Percentiles rank a stretch among this genome's conserved stretches.
Conservation (phyloP, 2,888 invertebrate genomes). For the Drosophila lacicola region DNA sequence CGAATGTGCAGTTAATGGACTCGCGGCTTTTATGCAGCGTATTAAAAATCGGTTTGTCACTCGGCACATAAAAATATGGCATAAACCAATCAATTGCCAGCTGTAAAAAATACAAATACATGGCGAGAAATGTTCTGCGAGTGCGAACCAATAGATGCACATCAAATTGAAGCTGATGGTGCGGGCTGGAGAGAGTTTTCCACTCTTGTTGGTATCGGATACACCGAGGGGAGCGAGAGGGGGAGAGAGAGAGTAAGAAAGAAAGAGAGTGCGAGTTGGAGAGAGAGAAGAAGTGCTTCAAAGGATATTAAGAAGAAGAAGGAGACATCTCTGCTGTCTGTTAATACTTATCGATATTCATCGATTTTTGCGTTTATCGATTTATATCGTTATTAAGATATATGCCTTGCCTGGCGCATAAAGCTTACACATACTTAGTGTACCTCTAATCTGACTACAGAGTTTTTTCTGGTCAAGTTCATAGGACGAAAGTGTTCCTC, state of each 20-base stretch:
- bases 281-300: not conserved
- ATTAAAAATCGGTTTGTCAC: constrained; percentile 29
- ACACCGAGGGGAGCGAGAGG: not conserved
- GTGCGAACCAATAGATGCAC: too few relatives aligned
- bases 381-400: too few relatives aligned
- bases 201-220: not conserved
- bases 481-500: too few relatives aligned
- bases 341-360: too few relatives aligned
- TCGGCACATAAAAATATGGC: constrained; percentile 41
- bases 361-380: too few relatives aligned
- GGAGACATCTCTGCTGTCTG: too few relatives aligned
- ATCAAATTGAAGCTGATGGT: not conserved
- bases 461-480: too few relatives aligned
- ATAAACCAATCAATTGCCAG: constrained; percentile 55
- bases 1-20: constrained; percentile 38
- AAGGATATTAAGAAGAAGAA: too few relatives aligned
- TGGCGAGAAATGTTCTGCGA: too few relatives aligned
- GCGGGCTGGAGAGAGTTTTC: not conserved
- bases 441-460: too few relatives aligned
- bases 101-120: constrained; percentile 27
- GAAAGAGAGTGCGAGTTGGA: not conserved
- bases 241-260: not conserved
- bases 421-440: too few relatives aligned
- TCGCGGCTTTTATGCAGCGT: constrained; percentile 39
- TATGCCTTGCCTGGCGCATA: too few relatives aligned